A percentile compares a stretch with the other conserved stretches of the same genome.
Evolutionary conservation across 2,888 invertebrate genomes (phyloP).

Genomic region (Ernsta delagoae): DNA sequence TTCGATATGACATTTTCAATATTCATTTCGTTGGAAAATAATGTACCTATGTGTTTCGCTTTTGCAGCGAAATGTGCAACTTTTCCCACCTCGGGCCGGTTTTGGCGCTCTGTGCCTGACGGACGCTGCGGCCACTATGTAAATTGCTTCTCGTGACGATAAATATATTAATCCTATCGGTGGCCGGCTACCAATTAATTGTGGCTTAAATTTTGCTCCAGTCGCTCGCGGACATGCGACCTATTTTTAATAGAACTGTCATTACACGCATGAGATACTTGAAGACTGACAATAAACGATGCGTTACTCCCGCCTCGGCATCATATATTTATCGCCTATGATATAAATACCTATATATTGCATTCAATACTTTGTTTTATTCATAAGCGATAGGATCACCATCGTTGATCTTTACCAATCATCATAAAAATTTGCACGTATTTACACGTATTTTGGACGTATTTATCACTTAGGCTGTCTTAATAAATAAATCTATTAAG

Average conservation of each 20-base stretch:
- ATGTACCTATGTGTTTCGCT: constrained; percentile 58
- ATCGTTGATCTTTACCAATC: too few species aligned
- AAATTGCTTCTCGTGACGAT: constrained; percentile 82
- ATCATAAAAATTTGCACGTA: too few species aligned
- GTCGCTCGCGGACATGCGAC: constrained; percentile 42
- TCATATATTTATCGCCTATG: too few species aligned
- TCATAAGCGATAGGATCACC: too few species aligned
- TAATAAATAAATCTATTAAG: too few species aligned
- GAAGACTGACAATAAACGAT: too few species aligned
- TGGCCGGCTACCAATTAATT: constrained; percentile 79
- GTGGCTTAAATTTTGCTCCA: constrained; percentile 67
- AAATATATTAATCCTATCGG: constrained; percentile 83
- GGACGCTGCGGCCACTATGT: constrained; percentile 75
- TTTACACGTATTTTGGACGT: too few species aligned
- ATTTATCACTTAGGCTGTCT: too few species aligned
- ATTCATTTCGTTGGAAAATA: constrained; percentile 40
- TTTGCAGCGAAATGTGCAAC: constrained; percentile 63
- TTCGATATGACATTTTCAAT: constrained; percentile 12
- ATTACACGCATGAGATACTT: constrained; percentile 2
- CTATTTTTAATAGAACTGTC: constrained; percentile 15
- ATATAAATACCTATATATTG: too few species aligned
- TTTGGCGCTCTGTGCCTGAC: constrained; percentile 76
- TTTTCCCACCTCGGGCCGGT: constrained; percentile 64
- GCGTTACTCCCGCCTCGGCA: too few species aligned
- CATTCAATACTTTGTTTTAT: too few species aligned